Conservation (phyloP, 53 echinoderm and acorn worm species). For the Paracentrotus lividus region DNA sequence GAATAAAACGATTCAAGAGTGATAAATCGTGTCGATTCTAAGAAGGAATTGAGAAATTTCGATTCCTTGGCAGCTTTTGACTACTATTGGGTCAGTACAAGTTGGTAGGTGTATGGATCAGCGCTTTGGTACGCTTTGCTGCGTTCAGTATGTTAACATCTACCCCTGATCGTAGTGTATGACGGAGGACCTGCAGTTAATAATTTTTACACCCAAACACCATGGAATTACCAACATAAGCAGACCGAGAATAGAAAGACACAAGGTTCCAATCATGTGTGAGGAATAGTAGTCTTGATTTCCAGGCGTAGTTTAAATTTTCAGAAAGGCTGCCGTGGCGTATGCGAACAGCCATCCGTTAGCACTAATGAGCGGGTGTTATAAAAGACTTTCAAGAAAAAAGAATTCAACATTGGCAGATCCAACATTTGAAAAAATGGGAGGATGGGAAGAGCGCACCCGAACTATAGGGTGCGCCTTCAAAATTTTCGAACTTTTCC, state of each 20-base stretch:
- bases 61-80: too few relatives aligned
- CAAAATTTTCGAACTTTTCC: too few relatives aligned
- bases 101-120: not conserved
- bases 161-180: slow-evolving; percentile 13
- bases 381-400: too few relatives aligned
- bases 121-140: not conserved
- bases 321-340: not conserved
- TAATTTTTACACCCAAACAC: not conserved
- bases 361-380: too few relatives aligned
- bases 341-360: too few relatives aligned
- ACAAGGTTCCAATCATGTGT: not conserved
- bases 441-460: too few relatives aligned
- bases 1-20: too few relatives aligned
- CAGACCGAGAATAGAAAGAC: not conserved
- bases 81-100: too few relatives aligned
- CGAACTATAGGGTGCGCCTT: too few relatives aligned
- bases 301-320: not conserved
- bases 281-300: not conserved
- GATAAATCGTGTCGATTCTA: too few relatives aligned
- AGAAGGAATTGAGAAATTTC: too few relatives aligned
- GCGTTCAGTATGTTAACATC: not conserved
- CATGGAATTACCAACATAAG: not conserved
- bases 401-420: not conserved
- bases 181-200: not conserved
- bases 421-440: not conserved